Conservation (phyloP, 2,113 vertebrate species). For the Toxotes chatareus region DNA sequence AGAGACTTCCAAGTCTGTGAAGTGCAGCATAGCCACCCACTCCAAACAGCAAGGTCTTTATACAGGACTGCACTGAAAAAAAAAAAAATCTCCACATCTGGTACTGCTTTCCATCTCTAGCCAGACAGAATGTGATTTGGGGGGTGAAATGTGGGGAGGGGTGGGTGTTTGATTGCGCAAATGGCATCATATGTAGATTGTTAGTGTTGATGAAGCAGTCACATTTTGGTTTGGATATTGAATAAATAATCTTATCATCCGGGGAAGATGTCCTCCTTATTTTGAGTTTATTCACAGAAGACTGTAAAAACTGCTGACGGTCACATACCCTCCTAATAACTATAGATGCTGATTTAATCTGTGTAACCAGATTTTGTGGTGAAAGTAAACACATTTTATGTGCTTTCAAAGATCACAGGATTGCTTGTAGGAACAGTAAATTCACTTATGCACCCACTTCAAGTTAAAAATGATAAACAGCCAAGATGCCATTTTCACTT, state of each 20-base stretch:
- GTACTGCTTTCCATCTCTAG: conserved; percentile 74
- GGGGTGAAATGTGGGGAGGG: conserved; percentile 9
- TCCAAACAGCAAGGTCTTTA: conserved; percentile 78
- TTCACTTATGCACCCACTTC: neutral
- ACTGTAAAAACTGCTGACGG: neutral
- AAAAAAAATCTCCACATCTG: conserved; percentile 74
- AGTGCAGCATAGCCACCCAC: conserved; percentile 66
- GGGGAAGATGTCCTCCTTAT: neutral
- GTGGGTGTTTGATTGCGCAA: conserved; percentile 46
- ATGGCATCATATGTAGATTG: conserved; percentile 49
- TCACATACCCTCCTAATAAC: neutral
- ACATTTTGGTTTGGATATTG: neutral
- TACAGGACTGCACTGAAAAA: conserved; percentile 28
- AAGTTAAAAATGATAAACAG: neutral
- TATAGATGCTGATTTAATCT: conserved; percentile 9
- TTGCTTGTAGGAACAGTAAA: neutral
- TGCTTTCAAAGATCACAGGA: neutral
- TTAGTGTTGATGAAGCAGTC: conserved; percentile 31
- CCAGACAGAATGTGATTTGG: conserved; percentile 56
- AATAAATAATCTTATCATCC: too few relatives aligned
- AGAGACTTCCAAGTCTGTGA: conserved; percentile 74
- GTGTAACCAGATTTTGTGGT: neutral
- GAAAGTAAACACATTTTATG: neutral
- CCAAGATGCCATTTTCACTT: neutral
- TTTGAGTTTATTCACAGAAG: neutral